Evolutionary conservation across 2,113 vertebrate species (phyloP).

Genomic region (Falcunculus frontatus): DNA sequence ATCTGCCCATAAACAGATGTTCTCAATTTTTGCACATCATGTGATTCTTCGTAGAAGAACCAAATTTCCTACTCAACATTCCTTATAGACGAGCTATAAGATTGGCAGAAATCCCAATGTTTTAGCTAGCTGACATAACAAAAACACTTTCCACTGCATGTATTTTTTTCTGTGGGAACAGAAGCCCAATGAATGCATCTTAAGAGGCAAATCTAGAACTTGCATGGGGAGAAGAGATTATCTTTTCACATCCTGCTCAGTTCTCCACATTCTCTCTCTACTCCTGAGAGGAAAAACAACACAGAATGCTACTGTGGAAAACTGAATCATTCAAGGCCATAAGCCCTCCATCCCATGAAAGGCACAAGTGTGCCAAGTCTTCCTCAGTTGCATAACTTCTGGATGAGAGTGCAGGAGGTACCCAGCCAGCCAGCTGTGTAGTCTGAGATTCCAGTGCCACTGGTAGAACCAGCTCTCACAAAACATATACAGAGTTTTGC

Average conservation of each 20-base stretch:
- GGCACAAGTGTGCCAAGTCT: neutral
- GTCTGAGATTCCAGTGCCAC: neutral
- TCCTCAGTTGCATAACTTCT: neutral
- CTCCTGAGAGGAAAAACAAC: neutral
- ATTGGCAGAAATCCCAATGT: neutral
- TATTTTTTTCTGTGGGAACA: neutral
- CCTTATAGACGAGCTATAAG: neutral
- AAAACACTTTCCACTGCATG: neutral
- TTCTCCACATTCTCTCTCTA: neutral
- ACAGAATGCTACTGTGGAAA: neutral
- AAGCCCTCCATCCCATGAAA: neutral
- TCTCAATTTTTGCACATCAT: neutral
- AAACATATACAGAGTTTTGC: neutral
- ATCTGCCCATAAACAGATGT: neutral
- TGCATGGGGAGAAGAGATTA: neutral
- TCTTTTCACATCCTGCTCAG: neutral
- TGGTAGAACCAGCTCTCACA: neutral
- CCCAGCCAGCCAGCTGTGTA: neutral
- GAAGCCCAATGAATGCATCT: neutral
- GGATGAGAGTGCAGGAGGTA: fast-evolving
- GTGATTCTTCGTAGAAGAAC: neutral
- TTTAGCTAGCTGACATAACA: neutral
- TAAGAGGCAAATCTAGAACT: neutral
- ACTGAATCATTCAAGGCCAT: neutral
- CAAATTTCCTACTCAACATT: neutral